phyloP scores from a whole-genome alignment of 1,140 invertebrate species.

The Bombus superbus region DNA sequence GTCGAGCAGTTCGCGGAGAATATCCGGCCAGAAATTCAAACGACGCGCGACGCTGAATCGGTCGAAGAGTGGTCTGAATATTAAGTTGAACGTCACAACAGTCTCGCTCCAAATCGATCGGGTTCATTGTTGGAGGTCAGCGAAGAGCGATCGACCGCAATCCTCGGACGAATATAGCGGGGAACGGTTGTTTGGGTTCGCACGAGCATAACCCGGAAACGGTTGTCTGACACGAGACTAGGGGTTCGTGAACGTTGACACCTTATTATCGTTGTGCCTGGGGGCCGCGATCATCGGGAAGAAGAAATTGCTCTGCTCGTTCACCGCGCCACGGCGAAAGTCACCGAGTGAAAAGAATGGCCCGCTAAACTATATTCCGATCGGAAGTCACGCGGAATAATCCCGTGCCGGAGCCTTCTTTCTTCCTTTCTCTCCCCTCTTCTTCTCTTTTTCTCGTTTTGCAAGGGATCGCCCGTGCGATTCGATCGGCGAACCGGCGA shows the following conservation, averaged over 20 bases:
- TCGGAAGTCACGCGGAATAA: slow-evolving; percentile 72
- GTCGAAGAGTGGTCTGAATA: not conserved
- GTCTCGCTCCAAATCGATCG: not conserved
- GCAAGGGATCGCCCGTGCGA: slow-evolving; percentile 33
- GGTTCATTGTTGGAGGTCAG: slow-evolving; percentile 5
- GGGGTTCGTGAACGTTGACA: slow-evolving; percentile 65
- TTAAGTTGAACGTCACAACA: not conserved
- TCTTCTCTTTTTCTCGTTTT: not conserved
- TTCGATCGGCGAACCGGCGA: slow-evolving; percentile 48
- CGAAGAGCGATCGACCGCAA: not conserved
- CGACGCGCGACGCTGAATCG: too few species aligned
- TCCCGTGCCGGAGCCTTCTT: slow-evolving; percentile 34
- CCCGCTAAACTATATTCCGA: slow-evolving; percentile 66
- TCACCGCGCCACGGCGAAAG: slow-evolving; percentile 50
- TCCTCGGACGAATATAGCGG: not conserved
- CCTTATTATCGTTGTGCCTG: slow-evolving; percentile 69
- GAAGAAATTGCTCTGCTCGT: slow-evolving; percentile 54
- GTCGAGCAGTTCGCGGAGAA: too few species aligned
- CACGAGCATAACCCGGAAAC: slow-evolving; percentile 71
- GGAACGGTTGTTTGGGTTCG: slow-evolving; percentile 44
- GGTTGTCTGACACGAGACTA: slow-evolving; percentile 23
- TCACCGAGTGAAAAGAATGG: slow-evolving; percentile 56
- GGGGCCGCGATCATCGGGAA: slow-evolving; percentile 57
- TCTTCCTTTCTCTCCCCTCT: slow-evolving; percentile 11
- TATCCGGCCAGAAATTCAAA: too few species aligned